Base-by-base conservation (phyloP, 2,797 vertebrate species). In the Lagorchestes hirsutus region DNA sequence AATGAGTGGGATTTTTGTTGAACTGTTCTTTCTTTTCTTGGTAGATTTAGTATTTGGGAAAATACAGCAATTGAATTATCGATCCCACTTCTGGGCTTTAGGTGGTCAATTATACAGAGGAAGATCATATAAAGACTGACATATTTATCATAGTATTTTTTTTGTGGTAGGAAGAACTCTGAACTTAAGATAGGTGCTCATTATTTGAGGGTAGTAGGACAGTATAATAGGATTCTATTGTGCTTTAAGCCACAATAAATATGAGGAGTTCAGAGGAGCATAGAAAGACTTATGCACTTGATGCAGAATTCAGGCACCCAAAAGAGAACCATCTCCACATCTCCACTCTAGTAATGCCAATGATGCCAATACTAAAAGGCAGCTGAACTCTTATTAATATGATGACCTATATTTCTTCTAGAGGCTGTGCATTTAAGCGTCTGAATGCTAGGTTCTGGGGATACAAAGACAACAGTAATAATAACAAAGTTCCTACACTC, bases 1-100 rank as follows among this genome's bases (percentile, higher is more conserved):
- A 62, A 50, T 10, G 29, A 22, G 52, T 82, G 34, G 55, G 58
- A 28, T 55, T 93, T 92, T 93, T 90, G 87, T 34, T 55, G 91
- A n/a, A 92, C 58, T 82, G 93, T 95, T 96, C 91, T 91, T 96
- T 92, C 93, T 59, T 92, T 94, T 54, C n/a, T 90, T 92, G 27
- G 54, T 56, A 52, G 54, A 91, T 50, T 54, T 50, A 54, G 55
- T 18, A 40, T 54, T 58, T 87, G n/a, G 93, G 91, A 93, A 95
- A 40, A 82, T 82, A 82, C 2, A 40, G 24, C 18, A 34, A 67
- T 67, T 82, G n/a, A 82, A 82, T 82, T 8, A 40, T 82, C 3
- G 67, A 82, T 40, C 67, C 18, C 67, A 82, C 40, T 82, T 82
- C 67, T 82, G n/a, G 18, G 14, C 18, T n/a, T 14, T 9, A 40